phyloP scores from a whole-genome alignment of 2,113 vertebrate species.

The Neolamprologus brichardi region DNA sequence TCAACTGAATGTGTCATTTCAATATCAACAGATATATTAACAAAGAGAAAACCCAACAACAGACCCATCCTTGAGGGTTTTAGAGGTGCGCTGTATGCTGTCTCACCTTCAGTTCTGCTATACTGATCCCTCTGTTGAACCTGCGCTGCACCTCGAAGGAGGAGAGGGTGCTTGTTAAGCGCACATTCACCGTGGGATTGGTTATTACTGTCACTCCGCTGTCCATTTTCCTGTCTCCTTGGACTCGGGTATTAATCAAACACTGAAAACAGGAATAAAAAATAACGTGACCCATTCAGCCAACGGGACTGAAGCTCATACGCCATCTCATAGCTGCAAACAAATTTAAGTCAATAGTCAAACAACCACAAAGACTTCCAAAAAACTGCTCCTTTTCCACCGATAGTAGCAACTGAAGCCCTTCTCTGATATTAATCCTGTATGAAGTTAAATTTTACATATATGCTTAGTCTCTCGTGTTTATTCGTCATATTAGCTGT shows the following conservation, averaged over 20 bases:
- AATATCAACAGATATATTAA: neutral
- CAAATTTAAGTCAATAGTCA: neutral
- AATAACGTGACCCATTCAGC: neutral
- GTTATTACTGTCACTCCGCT: slow-evolving; percentile 62
- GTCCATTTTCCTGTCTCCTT: slow-evolving; percentile 59
- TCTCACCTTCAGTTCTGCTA: slow-evolving; percentile 83
- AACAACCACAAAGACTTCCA: neutral
- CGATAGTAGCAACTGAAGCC: neutral
- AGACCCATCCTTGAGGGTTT: neutral
- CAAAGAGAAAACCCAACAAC: neutral
- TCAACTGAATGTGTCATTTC: neutral
- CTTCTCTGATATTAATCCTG: neutral
- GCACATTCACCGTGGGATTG: slow-evolving; percentile 74
- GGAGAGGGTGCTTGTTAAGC: slow-evolving; percentile 78
- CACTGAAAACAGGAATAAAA: neutral
- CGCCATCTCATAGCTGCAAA: neutral
- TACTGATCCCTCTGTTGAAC: slow-evolving; percentile 75
- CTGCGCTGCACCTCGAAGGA: slow-evolving; percentile 72
- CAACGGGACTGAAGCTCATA: neutral
- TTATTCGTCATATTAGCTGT: neutral
- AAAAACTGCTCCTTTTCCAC: neutral
- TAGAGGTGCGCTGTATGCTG: neutral
- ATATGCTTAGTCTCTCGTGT: neutral
- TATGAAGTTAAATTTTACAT: neutral
- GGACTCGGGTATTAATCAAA: neutral